Evolutionary conservation across 2,113 vertebrate genomes (phyloP), one percentile per base, ranked within the genome.

Genomic region (Craseonycteris thonglongyai): DNA sequence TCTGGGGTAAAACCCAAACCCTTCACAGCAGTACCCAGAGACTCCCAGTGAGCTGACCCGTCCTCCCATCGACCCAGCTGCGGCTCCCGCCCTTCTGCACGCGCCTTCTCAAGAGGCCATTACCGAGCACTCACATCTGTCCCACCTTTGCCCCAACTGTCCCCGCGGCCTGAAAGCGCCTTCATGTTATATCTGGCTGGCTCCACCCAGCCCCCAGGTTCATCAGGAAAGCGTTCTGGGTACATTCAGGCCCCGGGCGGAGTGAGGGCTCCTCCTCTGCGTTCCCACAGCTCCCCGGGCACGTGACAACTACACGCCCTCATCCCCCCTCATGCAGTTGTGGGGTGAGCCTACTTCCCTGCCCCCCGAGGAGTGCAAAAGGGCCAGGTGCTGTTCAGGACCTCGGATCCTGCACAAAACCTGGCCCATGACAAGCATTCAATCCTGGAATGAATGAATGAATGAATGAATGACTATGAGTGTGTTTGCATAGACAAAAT

Each of bases 401-500:
- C 56, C 40, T 26, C 2, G 0, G 0, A 1, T 11, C 16, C n/a
- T 3, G 51, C 30, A 11, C 30, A 21, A 35, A n/a, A 4, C 28
- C 58, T 0, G 0, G 14, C 24, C 1, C 8, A 0, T 0, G 3
- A 19, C 3, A 22, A 69, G 24, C 14, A 1, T 6, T 11, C 9
- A 4, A 0, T 1, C 1, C 19, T 0, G 12, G 65, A 15, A 24
- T 5, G 38, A 80, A 40, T 0, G 18, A 6, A 9, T 1, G 28
- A 58, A 24, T 2, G 26, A 69, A 33, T 0, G 6, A 8, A 22
- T 2, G 35, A 59, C n/a, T 1, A 1, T 1, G 3, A 30, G 0
- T 2, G 10, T 12, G 1, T 28, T 42, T 10, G 7, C 0, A 0
- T 0, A 11, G 38, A 21, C 11, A 13, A 35, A 33, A 45, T 0